Evolutionary conservation across 2,888 invertebrate genomes (phyloP), one percentile per base, ranked within the genome.

Genomic region (Lasioglossum morio): DNA sequence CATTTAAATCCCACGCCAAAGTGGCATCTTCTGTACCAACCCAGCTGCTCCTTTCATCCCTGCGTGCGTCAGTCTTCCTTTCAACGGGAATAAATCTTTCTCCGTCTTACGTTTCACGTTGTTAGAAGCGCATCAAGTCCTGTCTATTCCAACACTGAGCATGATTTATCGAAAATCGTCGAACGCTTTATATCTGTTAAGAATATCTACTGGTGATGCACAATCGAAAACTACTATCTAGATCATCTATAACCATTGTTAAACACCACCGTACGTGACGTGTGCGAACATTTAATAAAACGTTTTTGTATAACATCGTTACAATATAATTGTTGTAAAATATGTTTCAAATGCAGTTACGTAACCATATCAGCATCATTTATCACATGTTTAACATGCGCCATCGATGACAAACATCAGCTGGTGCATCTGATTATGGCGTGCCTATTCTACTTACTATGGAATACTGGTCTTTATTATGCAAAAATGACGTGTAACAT

Each of bases 81-180:
- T 34, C 40, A 63, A 43, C 23, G 27, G 27, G 60, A 76, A 72
- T 72, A 60, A 76, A 83, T 83, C 60, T 72, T 72, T n/a, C 66
- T 78, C 66, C 30, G 30, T 48, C 77, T 72, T 40, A 60, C 72
- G 43, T 66, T 70, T 57, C 79, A 19, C 60, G 40, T 40, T 63
- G 70, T 66, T 81, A 73, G 27, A 30, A 40, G 23, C 69, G 66
- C 70, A 27, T 53, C 66, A 48, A 53, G 37, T 77, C 77, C 37
- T 40, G 37, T 53, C 19, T 70, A 70, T 70, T 40, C 70, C n/a
- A 40, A n/a, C 70, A 12, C 40, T 37, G 70, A 37, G n/a, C n/a
- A 40, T 37, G 70, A 70, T 70, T 70, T 70, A 70, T 70, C 70
- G 70, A 14, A n/a, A 70, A 70, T 70, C 40, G 70, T 14, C 12